Evolutionary conservation across 2,113 vertebrate genomes (phyloP), one percentile per base, ranked within the genome.

Genomic region (Pelusios castaneus): DNA sequence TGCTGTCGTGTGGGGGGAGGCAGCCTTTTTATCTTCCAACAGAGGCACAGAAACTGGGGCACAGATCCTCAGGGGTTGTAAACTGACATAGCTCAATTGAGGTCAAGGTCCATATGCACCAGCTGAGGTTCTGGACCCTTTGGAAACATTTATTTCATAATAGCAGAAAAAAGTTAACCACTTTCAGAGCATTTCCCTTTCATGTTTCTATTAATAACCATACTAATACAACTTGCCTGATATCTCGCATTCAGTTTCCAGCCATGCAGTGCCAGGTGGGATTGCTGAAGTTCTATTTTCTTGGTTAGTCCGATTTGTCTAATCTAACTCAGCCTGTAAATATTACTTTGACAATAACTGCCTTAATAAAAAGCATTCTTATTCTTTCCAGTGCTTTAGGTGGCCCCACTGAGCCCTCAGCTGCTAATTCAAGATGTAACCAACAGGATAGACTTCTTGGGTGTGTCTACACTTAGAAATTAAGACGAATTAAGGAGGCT

Each of bases 11-110:
- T 81, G 10, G 9, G 10, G 10, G 31, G 56, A 10, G 51, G 24
- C 17, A 12, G 10, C 2, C 0, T 4, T 3, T 9, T 7, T 31
- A 67, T 5, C 76, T 7, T 24, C 38, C 38, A 13, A 31, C 16
- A 14, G 41, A 76, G n/a, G 60, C 85, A 80, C 21, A 70, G 4
- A 38, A 79, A 58, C 63, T 60, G 45, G 47, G 45, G 77, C 58
- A 91, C 78, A 85, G 8, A 47, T 17, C 60, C 60, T 34, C 70
- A 77, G 49, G 34, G 21, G 21, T 34, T 25, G 67, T 7, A 6
- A 84, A 70, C 2, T 45, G 47, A 34, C 31, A 6, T 1, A 52
- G 41, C 0, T 7, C 24, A 76, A 29, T 31, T 12, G 82, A 54
- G 49, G 10, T 75, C 63, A 73, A 67, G 45, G 52, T 5, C 82